Conservation (phyloP, 2,113 vertebrate species). For the Neolamprologus cancellatus region DNA sequence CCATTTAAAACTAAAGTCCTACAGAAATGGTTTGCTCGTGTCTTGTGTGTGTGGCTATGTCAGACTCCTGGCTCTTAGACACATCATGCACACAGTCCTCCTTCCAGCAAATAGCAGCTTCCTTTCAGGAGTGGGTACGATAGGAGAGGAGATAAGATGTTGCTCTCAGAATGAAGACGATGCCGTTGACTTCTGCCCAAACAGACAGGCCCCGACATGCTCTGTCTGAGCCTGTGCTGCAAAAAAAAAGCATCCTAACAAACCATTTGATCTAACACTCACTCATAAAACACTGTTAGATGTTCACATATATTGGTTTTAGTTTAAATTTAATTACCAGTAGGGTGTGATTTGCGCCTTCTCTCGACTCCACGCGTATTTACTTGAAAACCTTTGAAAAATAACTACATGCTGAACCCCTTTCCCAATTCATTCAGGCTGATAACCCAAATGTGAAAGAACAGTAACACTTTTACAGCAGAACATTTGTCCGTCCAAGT, state of each 20-base stretch:
- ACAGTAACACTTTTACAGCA: neutral
- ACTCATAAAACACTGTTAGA: neutral
- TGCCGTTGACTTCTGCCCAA: neutral
- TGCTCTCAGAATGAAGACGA: conserved; percentile 14
- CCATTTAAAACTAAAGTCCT: neutral
- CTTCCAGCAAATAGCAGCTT: conserved; percentile 2
- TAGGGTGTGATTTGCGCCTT: accelerated
- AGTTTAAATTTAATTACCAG: neutral
- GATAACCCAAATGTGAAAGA: neutral
- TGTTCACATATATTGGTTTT: neutral
- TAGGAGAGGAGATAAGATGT: conserved; percentile 34
- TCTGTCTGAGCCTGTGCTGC: neutral
- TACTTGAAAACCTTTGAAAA: neutral
- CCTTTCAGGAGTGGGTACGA: conserved; percentile 23
- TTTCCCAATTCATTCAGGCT: neutral
- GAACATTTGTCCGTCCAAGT: neutral
- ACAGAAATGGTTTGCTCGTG: neutral
- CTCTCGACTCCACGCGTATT: neutral
- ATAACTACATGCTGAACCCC: neutral
- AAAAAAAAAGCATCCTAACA: neutral
- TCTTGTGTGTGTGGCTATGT: neutral
- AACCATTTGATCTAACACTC: neutral
- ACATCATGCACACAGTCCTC: neutral
- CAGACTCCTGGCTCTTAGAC: neutral
- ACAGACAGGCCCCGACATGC: neutral